These are phyloP conservation scores for Xiphydria camelus DNA, from an alignment of 2,888 invertebrate genomes.

Conservation along the genomic window DNA sequence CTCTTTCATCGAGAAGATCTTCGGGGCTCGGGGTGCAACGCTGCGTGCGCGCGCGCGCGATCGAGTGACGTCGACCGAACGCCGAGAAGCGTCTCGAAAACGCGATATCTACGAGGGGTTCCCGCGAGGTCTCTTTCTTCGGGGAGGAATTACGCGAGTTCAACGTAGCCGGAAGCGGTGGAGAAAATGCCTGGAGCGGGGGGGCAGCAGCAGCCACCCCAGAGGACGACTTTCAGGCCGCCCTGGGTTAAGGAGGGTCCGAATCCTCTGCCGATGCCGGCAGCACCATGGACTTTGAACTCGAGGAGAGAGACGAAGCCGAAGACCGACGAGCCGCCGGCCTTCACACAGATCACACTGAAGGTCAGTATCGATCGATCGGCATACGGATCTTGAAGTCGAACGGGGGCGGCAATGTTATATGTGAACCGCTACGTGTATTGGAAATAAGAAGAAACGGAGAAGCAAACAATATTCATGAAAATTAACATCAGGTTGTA, in stretches of 20 bases:
- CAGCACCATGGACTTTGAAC: constrained; percentile 68
- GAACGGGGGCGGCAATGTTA: too few relatives aligned
- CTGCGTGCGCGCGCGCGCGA: constrained; percentile 1
- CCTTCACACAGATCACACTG: constrained; percentile 52
- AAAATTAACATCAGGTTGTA: too few relatives aligned
- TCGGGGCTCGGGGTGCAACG: constrained; percentile 2
- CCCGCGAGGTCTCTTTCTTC: too few relatives aligned
- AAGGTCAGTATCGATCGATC: constrained; percentile 39
- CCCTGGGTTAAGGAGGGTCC: constrained; percentile 76
- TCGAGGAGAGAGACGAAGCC: constrained; percentile 51
- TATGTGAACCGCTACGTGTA: too few relatives aligned
- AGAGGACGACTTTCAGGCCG: constrained; percentile 71
- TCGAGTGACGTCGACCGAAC: neutral
- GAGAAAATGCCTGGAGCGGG: constrained; percentile 60
- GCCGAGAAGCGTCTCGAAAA: neutral
- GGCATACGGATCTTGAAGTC: too few relatives aligned
- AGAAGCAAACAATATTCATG: too few relatives aligned
- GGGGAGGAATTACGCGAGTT: too few relatives aligned
- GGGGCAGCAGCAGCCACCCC: constrained; percentile 56
- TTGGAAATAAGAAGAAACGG: too few relatives aligned
- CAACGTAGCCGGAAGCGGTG: too few relatives aligned
- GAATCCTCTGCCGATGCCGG: constrained; percentile 62
- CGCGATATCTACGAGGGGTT: too few relatives aligned
- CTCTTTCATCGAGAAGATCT: constrained; percentile 34
- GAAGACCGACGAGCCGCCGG: constrained; percentile 48